Evolutionary conservation across 2,113 vertebrate species (phyloP).

Genomic region (Orycteropus afer): DNA sequence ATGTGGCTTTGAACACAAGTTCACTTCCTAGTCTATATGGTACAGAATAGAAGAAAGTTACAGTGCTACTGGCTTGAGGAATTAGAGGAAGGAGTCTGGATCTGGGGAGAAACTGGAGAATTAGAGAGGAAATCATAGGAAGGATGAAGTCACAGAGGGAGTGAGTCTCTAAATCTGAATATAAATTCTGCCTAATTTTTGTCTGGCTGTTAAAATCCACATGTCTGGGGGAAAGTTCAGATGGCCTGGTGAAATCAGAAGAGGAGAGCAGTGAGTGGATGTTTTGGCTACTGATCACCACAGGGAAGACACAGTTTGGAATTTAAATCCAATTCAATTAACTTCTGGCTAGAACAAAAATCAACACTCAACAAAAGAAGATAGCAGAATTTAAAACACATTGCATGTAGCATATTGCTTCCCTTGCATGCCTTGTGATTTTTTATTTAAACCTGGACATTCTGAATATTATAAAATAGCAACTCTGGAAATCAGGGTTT

Average conservation of each 20-base stretch:
- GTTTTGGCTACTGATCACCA: not conserved
- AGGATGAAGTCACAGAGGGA: not conserved
- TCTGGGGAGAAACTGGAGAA: not conserved
- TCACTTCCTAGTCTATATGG: not conserved
- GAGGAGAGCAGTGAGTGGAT: not conserved
- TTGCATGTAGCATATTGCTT: not conserved
- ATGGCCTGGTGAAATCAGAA: not conserved
- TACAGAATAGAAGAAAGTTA: not conserved
- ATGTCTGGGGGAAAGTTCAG: not conserved
- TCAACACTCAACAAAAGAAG: not conserved
- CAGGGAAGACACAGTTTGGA: not conserved
- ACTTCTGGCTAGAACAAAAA: not conserved
- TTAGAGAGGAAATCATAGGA: not conserved
- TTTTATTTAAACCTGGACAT: not conserved
- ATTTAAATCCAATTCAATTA: not conserved
- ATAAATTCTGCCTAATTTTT: not conserved
- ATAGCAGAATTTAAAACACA: not conserved
- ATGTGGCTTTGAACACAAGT: not conserved
- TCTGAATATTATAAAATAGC: not conserved
- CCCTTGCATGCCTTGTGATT: not conserved
- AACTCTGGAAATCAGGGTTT: not conserved
- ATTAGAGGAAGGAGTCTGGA: not conserved
- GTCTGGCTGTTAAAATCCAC: not conserved
- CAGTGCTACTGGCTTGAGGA: not conserved
- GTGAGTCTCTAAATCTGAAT: not conserved